Evolutionary conservation across 2,888 invertebrate species (phyloP), one percentile per base, ranked within the genome.

Genomic region (Euspilapteryx auroguttella): DNA sequence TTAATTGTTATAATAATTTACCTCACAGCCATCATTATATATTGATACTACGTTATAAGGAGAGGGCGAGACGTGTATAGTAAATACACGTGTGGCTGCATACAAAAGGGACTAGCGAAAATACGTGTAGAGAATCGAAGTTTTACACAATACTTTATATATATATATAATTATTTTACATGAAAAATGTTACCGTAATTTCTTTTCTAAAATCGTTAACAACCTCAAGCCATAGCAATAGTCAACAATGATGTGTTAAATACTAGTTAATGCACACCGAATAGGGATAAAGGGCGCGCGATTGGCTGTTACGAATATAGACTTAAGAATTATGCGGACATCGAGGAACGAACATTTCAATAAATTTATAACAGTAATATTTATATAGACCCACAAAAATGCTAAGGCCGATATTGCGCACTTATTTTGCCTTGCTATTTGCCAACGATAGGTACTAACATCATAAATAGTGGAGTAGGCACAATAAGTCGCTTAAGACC

Each of bases 1-100:
- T 71, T 69, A 75, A 68, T 65, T 65, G 69, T 73, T 69, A 58
- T 44, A 58, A 68, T 66, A 59, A 65, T 65, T 69, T 69, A 73
- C 64, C 75, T 75, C 75, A 75, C 75, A 75, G 75, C 75, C 75
- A 75, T 75, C 75, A 71, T 73, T 75, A 73, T 64, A 71, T 71
- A 73, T 71, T 73, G 75, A 71, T 66, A 65, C 73, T 73, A 75
- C 73, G 40, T 65, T 71, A 64, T 68, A 65, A 56, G 68, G 64
- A 71, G 56, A 65, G 69, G 62, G 68, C 66, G 68, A 68, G 43
- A 57, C 59, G 55, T 57, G 62, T 66, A 55, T 63, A 59, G 58
- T n/a, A 63, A 64, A 69, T 66, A 57, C 31, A 27, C 24, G 8
- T 13, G 71, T 68, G 65, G 73, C 71, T 59, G 64, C 63, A 66